Evolutionary conservation across 2,113 vertebrate genomes (phyloP).

Genomic region (Geococcyx californianus): DNA sequence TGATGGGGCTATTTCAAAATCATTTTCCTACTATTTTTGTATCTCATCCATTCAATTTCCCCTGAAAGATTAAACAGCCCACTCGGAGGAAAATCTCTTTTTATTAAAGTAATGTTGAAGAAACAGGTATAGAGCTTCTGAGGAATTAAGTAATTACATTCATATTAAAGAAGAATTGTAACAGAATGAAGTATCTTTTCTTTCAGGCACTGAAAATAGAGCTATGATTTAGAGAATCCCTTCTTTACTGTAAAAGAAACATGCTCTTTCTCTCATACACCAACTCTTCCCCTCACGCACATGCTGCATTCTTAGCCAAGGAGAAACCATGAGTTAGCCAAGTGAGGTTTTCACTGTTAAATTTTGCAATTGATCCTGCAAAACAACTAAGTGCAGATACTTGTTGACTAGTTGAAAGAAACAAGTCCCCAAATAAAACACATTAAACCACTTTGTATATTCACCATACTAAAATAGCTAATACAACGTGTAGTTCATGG

Average conservation of each 20-base stretch:
- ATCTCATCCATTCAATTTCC: constrained; percentile 5
- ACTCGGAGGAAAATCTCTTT: constrained; percentile 19
- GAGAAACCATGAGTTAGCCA: neutral
- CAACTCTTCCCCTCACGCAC: neutral
- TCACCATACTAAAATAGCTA: neutral
- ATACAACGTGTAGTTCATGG: neutral
- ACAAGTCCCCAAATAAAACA: neutral
- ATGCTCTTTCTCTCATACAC: neutral
- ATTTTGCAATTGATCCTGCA: neutral
- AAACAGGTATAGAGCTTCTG: neutral
- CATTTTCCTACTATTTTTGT: constrained; percentile 30
- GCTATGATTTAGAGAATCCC: neutral
- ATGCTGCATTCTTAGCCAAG: neutral
- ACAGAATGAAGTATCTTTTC: neutral
- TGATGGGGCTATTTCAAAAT: constrained; percentile 48
- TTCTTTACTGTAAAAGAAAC: neutral
- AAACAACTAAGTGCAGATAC: neutral
- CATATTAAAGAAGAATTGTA: neutral
- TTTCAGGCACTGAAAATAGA: neutral
- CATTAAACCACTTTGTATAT: neutral
- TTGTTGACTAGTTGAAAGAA: neutral
- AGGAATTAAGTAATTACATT: constrained; percentile 18
- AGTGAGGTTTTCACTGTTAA: neutral
- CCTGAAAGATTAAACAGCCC: constrained; percentile 1
- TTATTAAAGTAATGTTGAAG: constrained; percentile 26